Conservation (phyloP, 2,888 invertebrate species). For the Rotaria socialis region DNA sequence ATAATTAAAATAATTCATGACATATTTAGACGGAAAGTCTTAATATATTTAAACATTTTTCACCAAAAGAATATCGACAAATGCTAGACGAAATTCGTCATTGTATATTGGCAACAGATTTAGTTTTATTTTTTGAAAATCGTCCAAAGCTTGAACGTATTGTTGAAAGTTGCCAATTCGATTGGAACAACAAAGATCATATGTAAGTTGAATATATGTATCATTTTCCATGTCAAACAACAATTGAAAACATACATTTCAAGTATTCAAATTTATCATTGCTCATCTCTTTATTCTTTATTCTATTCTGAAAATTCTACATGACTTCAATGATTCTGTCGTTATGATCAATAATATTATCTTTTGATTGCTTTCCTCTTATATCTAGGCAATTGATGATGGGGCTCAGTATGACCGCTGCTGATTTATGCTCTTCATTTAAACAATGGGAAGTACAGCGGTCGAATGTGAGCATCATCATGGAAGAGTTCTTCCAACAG, state of each 20-base stretch:
- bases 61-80: slow-evolving; percentile 71
- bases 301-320: neutral
- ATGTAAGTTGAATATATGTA: slow-evolving; percentile 59
- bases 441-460: slow-evolving; percentile 51
- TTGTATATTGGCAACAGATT: slow-evolving; percentile 78
- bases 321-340: neutral
- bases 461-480: slow-evolving; percentile 49
- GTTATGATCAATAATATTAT: neutral
- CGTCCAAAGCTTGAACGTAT: slow-evolving; percentile 65
- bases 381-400: slow-evolving; percentile 13
- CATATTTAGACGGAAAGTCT: slow-evolving; percentile 59
- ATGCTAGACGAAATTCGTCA: slow-evolving; percentile 73
- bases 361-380: neutral
- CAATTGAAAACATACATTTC: neutral
- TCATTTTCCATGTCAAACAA: too few relatives aligned
- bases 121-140: slow-evolving; percentile 76
- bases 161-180: slow-evolving; percentile 61
- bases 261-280: neutral
- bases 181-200: slow-evolving; percentile 69
- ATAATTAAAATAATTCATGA: neutral
- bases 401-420: slow-evolving; percentile 52
- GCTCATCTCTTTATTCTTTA: neutral
- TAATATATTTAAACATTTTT: slow-evolving; percentile 74
- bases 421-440: slow-evolving; percentile 51
- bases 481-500: slow-evolving; percentile 52